Percentiles rank a stretch among this genome's conserved stretches.
Conservation (phyloP, 2,113 vertebrate species). For the Ursus arctos region DNA sequence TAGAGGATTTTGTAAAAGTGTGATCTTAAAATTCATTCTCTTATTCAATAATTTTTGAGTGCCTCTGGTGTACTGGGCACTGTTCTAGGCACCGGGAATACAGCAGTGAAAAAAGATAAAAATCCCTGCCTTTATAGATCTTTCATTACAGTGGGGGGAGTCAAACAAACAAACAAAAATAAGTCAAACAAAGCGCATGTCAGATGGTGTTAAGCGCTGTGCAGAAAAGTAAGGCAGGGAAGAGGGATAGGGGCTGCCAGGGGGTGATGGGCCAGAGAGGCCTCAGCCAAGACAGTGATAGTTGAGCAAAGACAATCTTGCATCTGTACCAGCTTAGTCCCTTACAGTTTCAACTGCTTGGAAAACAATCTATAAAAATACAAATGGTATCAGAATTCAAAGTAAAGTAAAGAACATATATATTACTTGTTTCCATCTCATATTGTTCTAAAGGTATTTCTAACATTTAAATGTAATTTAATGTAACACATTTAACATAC, state of each 20-base stretch:
- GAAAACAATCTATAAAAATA: conserved; percentile 25
- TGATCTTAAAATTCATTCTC: background rate
- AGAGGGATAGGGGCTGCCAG: background rate
- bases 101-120: background rate
- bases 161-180: background rate
- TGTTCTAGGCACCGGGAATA: background rate
- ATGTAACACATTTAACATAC: background rate
- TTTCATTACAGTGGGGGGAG: background rate
- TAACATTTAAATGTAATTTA: background rate
- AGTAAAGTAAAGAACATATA: background rate
- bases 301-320: background rate
- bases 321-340: background rate
- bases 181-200: background rate
- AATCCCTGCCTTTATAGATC: background rate
- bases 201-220: background rate
- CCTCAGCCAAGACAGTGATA: background rate
- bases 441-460: background rate
- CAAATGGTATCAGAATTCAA: background rate
- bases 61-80: background rate
- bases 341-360: background rate
- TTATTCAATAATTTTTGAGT: background rate
- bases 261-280: background rate
- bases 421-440: background rate
- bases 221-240: background rate
- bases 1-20: background rate